These are phyloP conservation scores for Manis crassicaudata DNA, from an alignment of 2,797 vertebrate genomes.

Conservation along the genomic window DNA sequence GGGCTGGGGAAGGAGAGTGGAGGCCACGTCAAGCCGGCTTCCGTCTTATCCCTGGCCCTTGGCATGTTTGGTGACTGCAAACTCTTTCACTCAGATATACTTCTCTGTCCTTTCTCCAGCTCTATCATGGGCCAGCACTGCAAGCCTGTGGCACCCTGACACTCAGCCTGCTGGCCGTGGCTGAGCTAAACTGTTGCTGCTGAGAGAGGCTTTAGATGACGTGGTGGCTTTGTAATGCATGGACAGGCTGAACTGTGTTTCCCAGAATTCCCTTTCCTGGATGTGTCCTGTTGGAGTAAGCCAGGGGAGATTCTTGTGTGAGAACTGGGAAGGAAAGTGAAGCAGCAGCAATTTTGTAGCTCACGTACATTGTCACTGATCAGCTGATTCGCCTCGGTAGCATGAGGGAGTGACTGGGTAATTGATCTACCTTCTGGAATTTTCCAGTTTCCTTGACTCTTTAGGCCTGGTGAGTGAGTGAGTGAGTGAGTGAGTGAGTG, in stretches of 20 bases:
- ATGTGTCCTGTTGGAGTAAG: background rate
- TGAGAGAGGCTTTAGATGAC: background rate
- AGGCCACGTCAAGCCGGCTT: background rate
- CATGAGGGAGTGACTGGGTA: background rate
- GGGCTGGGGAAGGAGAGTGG: background rate
- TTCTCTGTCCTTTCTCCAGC: background rate
- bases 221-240: background rate
- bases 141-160: background rate
- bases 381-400: background rate
- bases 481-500: background rate
- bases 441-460: background rate
- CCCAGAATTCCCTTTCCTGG: background rate
- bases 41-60: background rate
- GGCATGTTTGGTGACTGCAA: background rate
- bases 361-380: background rate
- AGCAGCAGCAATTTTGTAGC: background rate
- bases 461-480: background rate
- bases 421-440: background rate
- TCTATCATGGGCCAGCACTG: background rate
- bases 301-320: background rate
- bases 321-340: background rate
- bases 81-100: background rate
- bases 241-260: background rate
- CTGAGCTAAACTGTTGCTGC: background rate
- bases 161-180: background rate